Conservation (phyloP, 2,113 vertebrate genomes). For the Alosa alosa region DNA sequence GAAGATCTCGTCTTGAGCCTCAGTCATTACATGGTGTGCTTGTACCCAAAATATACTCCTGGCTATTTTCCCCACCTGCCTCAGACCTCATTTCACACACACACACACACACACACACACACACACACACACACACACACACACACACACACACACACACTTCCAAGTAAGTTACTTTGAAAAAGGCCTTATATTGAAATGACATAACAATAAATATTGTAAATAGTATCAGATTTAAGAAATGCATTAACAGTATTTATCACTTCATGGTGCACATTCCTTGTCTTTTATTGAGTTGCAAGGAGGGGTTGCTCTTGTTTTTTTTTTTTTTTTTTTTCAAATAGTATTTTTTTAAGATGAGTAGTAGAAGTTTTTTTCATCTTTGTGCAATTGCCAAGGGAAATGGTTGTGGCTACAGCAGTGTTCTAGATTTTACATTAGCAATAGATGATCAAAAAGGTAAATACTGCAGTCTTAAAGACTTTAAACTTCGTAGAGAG, state of each 20-base stretch:
- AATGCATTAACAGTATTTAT: slow-evolving; percentile 18
- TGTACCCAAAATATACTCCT: slow-evolving; percentile 18
- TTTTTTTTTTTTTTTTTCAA: slow-evolving; percentile 1
- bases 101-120: slow-evolving; percentile 44
- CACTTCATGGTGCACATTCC: slow-evolving; percentile 1
- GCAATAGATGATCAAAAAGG: background rate
- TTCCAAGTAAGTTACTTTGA: slow-evolving; percentile 3
- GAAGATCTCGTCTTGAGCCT: slow-evolving; percentile 83
- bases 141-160: slow-evolving; percentile 21
- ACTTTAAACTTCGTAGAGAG: background rate
- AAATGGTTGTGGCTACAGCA: background rate
- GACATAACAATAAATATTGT: slow-evolving; percentile 17
- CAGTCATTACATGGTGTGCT: slow-evolving; percentile 20
- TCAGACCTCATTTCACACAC: slow-evolving; percentile 13
- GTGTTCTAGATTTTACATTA: background rate
- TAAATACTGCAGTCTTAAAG: background rate
- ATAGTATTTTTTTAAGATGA: slow-evolving; percentile 18
- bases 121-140: slow-evolving; percentile 25
- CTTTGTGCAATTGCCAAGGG: background rate
- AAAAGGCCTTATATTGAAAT: slow-evolving; percentile 18
- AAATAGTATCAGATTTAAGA: slow-evolving; percentile 14
- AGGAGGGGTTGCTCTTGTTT: background rate
- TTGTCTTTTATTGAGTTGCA: slow-evolving; percentile 5
- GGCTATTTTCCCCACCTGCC: background rate
- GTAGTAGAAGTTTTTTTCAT: background rate